Conservation (phyloP, 92 coral and sea anemone species). For the Virgularia gustaviana region DNA sequence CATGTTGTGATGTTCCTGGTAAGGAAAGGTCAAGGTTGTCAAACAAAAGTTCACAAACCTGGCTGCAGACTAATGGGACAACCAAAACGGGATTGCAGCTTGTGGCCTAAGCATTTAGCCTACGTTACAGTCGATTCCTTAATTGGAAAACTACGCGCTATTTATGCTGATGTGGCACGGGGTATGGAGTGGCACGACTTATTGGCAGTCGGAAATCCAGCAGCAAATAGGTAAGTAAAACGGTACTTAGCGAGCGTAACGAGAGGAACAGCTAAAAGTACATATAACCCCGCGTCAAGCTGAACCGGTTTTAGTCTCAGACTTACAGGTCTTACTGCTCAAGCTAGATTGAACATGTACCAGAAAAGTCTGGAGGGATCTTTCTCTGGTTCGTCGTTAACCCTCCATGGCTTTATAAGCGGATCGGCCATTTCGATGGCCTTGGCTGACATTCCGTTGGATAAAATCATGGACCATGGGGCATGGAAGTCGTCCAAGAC, state of each 20-base stretch:
- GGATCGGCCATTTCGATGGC: constrained; percentile 41
- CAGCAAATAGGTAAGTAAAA: constrained; percentile 39
- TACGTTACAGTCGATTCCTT: constrained; percentile 21
- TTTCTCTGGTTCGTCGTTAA: background rate
- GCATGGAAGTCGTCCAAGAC: constrained; percentile 39
- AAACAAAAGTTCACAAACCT: too few relatives aligned
- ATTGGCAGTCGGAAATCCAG: constrained; percentile 45
- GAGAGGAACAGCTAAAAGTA: constrained; percentile 47
- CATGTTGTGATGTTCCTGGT: constrained; percentile 37
- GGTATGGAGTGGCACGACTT: constrained; percentile 45
- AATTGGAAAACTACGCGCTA: constrained; percentile 46
- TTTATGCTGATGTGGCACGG: constrained; percentile 28
- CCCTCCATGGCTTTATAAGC: constrained; percentile 49
- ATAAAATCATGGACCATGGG: constrained; percentile 46
- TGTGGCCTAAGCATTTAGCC: constrained; percentile 21
- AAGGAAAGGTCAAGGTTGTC: constrained; percentile 31
- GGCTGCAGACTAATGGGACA: background rate
- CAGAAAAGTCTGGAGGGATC: background rate
- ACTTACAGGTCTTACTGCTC: constrained; percentile 33
- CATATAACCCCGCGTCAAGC: constrained; percentile 38
- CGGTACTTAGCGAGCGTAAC: constrained; percentile 36
- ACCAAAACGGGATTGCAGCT: background rate
- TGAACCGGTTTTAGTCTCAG: constrained; percentile 31
- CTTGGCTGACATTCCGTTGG: constrained; percentile 1
- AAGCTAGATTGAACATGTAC: constrained; percentile 30